These are phyloP conservation scores for Thryonomys swinderianus DNA, from an alignment of 2,113 vertebrate genomes.

Conservation along the genomic window DNA sequence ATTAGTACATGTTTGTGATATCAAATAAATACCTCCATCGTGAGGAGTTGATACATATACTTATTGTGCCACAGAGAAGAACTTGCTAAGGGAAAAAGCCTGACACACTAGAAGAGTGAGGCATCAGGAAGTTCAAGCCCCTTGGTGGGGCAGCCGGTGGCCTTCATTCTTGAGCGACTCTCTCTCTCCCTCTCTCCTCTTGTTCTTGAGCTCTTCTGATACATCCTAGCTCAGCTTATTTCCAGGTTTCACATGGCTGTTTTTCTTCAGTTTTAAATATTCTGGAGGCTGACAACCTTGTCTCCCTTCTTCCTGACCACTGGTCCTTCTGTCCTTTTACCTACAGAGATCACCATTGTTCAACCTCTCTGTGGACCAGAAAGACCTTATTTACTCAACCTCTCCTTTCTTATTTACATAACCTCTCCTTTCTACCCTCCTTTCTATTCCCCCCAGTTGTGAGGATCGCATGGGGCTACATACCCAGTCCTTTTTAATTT, in stretches of 20 bases:
- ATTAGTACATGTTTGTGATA: not conserved
- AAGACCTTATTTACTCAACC: not conserved
- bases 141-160: not conserved
- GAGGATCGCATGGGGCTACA: not conserved
- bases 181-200: not conserved
- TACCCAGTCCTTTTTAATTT: not conserved
- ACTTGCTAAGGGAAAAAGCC: not conserved
- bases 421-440: not conserved
- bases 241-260: not conserved
- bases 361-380: not conserved
- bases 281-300: not conserved
- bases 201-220: not conserved
- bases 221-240: not conserved
- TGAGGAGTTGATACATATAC: not conserved
- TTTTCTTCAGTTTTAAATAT: constrained; percentile 3
- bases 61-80: not conserved
- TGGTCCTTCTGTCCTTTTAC: not conserved
- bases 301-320: not conserved
- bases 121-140: not conserved
- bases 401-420: not conserved
- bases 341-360: not conserved
- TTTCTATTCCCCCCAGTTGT: not conserved
- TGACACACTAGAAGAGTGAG: constrained; percentile 18
- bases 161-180: no score
- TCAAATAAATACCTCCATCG: not conserved